Conservation (phyloP, 2,113 vertebrate genomes). For the Crocuta crocuta region DNA sequence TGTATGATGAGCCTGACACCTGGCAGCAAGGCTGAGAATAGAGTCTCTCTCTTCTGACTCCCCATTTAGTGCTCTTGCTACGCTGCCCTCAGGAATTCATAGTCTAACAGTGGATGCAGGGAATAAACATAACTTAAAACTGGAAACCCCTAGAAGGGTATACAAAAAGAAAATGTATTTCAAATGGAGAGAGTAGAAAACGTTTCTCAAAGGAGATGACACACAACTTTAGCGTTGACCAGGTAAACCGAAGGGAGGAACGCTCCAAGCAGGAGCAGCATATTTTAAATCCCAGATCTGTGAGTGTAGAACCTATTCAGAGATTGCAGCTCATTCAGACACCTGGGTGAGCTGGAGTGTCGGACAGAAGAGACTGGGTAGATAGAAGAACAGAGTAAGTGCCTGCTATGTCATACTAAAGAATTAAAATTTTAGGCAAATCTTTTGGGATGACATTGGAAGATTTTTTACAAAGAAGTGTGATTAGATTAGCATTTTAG, state of each 20-base stretch:
- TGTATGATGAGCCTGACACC: neutral
- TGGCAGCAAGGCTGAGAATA: neutral
- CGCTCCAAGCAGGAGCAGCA: neutral
- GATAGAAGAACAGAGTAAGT: neutral
- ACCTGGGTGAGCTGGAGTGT: neutral
- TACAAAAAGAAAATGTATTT: neutral
- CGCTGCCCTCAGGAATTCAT: neutral
- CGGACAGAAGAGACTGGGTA: neutral
- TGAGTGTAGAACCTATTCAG: too few relatives aligned
- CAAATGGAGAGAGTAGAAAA: neutral
- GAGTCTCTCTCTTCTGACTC: neutral
- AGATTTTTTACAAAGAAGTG: neutral
- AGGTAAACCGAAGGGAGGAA: neutral
- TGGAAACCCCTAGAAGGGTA: neutral
- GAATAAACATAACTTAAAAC: neutral
- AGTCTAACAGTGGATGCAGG: neutral
- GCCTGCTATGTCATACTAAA: neutral
- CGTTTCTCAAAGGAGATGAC: neutral
- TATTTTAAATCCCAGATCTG: neutral
- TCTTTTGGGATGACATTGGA: neutral
- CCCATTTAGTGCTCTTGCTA: neutral
- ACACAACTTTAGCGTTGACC: neutral
- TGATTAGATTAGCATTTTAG: neutral
- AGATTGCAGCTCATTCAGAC: neutral
- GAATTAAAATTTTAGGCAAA: neutral